Evolutionary conservation across 2,888 invertebrate genomes (phyloP).

Genomic region (Drosophila quinaria): DNA sequence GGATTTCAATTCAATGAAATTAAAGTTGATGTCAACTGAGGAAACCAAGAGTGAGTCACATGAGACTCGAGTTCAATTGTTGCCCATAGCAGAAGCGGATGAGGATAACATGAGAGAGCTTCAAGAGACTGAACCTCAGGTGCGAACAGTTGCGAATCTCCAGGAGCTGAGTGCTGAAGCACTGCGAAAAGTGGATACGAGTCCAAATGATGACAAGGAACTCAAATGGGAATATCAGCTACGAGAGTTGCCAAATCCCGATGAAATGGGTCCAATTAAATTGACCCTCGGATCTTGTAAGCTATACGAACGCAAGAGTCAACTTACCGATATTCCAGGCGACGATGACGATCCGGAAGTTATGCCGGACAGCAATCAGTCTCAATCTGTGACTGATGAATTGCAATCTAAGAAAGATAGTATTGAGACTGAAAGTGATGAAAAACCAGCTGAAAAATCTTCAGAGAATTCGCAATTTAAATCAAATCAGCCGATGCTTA

Average conservation of each 20-base stretch:
- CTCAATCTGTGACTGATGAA: background rate
- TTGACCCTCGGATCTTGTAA: conserved; percentile 39
- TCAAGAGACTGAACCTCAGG: background rate
- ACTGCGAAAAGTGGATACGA: background rate
- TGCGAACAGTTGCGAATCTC: background rate
- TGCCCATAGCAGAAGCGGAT: background rate
- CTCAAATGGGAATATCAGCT: conserved; percentile 10
- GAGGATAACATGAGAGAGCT: background rate
- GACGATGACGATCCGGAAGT: background rate
- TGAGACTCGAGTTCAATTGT: background rate
- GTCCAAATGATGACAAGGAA: background rate
- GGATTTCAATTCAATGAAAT: background rate
- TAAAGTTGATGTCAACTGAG: background rate
- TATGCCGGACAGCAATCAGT: background rate
- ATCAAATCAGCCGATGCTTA: background rate
- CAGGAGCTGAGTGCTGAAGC: conserved; percentile 3
- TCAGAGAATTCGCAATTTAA: background rate
- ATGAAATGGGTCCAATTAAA: conserved; percentile 12
- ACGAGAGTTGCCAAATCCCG: conserved; percentile 6
- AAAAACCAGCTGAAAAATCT: background rate
- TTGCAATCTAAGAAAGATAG: background rate
- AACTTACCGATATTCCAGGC: conserved; percentile 3
- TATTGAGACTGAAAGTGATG: background rate
- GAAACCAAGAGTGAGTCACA: background rate
- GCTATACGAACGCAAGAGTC: conserved; percentile 40